Evolutionary conservation across 2,797 vertebrate genomes (phyloP), one percentile per base, ranked within the genome.

Genomic region (Tenualosa ilisha): DNA sequence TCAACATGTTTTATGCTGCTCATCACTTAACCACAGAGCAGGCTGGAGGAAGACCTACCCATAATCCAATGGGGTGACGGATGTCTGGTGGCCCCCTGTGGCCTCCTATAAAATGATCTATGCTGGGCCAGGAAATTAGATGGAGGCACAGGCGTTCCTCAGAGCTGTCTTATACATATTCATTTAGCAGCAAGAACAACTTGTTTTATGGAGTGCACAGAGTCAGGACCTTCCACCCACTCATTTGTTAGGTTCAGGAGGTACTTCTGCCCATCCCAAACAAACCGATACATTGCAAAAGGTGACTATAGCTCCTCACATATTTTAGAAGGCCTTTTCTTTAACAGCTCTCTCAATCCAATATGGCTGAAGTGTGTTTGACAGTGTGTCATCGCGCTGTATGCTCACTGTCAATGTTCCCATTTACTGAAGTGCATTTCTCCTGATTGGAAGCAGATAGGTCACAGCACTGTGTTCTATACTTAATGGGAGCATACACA

Each of bases 1-100:
- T 79, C 72, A 79, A n/a, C 37, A 79, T 79, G 72, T 15, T 79
- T 79, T 79, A 79, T 46, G 72, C 40, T 46, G 15, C 40, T 79
- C 20, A 79, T 79, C 72, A 79, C 72, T 79, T 79, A 46, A 2
- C 72, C 40, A 7, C 72, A 46, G 40, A 13, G 13, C 68, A 75
- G 31, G 1, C 12, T 17, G 13, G 40, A 46, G 72, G 17, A 20
- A 20, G 72, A 79, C 72, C 72, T 79, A 43, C 72, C 72, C 72
- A 79, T 43, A n/a, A 79, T 43, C 15, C 72, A 46, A 0, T 79
- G 72, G 72, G 37, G 15, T 79, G 72, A 79, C 20, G 22, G n/a
- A 79, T 79, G 40, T 79, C 72, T 79, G 40, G n/a, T 20, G 40
- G 40, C 4, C 72, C 40, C 72, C 72, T 46, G 65, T 72, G 72